phyloP scores from a whole-genome alignment of 2,888 invertebrate species.

The Encarsia formosa region DNA sequence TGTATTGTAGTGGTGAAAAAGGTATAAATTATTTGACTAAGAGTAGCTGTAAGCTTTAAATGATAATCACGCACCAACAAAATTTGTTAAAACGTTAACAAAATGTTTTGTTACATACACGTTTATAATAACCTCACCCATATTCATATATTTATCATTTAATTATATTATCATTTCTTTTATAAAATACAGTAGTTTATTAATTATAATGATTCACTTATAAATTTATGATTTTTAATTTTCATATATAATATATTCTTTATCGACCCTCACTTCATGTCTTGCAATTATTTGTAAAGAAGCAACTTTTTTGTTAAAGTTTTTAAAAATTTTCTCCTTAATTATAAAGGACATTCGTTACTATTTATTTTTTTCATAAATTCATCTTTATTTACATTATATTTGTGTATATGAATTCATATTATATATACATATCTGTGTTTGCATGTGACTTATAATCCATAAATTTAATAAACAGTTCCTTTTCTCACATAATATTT shows the following conservation, averaged over 20 bases:
- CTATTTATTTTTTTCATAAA: conserved; percentile 4
- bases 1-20: conserved; percentile 9
- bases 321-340: conserved; percentile 15
- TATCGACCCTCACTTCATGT: conserved; percentile 27
- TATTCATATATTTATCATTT: background rate
- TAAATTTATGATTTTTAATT: conserved; percentile 29
- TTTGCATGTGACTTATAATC: conserved; percentile 11
- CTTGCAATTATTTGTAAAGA: conserved; percentile 26
- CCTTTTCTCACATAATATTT: conserved; percentile 6
- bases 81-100: conserved; percentile 14
- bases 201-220: conserved; percentile 40
- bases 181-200: conserved; percentile 47
- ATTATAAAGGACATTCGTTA: conserved; percentile 18
- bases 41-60: conserved; percentile 11
- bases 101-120: conserved; percentile 6
- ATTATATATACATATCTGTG: conserved; percentile 18
- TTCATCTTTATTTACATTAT: conserved; percentile 12
- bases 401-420: conserved; percentile 16
- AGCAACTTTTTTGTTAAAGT: conserved; percentile 3
- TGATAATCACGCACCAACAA: conserved; percentile 13
- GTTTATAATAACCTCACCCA: conserved; percentile 19
- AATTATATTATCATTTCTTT: conserved; percentile 24
- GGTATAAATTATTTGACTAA: conserved; percentile 14
- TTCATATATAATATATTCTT: conserved; percentile 29
- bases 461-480: conserved; percentile 13